phyloP scores from a whole-genome alignment of 2,797 vertebrate genomes.

The Balearica regulorum region DNA sequence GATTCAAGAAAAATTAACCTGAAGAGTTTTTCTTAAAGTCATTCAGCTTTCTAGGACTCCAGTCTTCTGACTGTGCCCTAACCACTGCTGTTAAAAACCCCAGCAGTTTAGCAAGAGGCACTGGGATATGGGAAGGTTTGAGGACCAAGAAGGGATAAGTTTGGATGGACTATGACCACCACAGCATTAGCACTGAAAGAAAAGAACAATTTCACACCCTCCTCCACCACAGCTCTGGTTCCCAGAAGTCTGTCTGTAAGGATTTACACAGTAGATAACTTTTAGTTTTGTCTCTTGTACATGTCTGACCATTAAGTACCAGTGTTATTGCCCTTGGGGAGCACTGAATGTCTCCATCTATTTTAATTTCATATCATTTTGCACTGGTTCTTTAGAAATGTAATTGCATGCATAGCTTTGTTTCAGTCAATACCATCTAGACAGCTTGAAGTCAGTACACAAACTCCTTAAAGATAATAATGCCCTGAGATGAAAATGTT shows the following conservation, averaged over 20 bases:
- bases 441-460: conserved; percentile 30
- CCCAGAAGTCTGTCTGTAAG: neutral
- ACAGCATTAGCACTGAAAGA: neutral
- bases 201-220: neutral
- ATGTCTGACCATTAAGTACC: conserved; percentile 40
- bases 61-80: neutral
- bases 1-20: neutral
- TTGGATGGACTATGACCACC: neutral
- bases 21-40: neutral
- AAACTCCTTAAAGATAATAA: conserved; percentile 44
- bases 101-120: neutral
- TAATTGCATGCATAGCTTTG: conserved; percentile 49
- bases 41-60: neutral
- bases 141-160: neutral
- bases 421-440: conserved; percentile 58
- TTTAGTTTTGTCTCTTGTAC: conserved; percentile 22
- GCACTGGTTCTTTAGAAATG: conserved; percentile 53
- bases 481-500: conserved; percentile 23
- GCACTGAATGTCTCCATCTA: conserved; percentile 48
- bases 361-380: conserved; percentile 65
- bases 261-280: conserved; percentile 4
- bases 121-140: neutral
- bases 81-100: neutral
- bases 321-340: conserved; percentile 36
- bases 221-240: neutral